Evolutionary conservation across 1,140 invertebrate species (phyloP).

Genomic region (Drosophila aff.): DNA sequence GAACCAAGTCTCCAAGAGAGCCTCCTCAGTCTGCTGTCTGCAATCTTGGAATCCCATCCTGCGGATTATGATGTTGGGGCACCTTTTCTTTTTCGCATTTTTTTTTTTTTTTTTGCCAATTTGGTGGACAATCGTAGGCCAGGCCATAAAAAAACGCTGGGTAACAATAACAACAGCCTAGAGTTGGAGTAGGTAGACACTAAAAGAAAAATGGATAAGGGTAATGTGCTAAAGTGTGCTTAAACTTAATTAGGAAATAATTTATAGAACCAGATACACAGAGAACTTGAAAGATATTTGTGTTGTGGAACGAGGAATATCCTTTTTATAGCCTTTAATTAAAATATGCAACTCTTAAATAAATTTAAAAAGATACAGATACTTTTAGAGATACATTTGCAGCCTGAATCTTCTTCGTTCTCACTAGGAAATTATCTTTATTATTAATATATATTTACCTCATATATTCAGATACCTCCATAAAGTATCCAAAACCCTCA

Average conservation of each 20-base stretch:
- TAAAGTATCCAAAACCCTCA: not conserved
- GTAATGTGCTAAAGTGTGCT: not conserved
- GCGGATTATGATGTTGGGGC: conserved; percentile 47
- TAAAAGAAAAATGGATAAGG: not conserved
- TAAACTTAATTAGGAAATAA: not conserved
- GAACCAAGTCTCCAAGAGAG: conserved; percentile 42
- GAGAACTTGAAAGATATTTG: not conserved
- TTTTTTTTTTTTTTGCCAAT: conserved; percentile 22
- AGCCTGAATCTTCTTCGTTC: not conserved
- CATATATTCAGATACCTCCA: not conserved
- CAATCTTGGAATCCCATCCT: conserved; percentile 25
- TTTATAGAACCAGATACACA: not conserved
- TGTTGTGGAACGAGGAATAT: too few relatives aligned
- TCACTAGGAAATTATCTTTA: not conserved
- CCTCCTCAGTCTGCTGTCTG: conserved; percentile 5
- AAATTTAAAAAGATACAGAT: not conserved
- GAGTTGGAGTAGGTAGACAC: not conserved
- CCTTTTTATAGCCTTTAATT: not conserved
- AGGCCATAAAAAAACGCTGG: conserved; percentile 18
- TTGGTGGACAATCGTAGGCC: conserved; percentile 35
- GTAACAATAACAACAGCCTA: conserved; percentile 3
- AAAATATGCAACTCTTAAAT: not conserved
- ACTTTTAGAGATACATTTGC: not conserved
- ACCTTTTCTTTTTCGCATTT: not conserved
- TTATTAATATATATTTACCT: not conserved